Conservation (phyloP, 2,113 vertebrate genomes). For the Hystrix cristata region DNA sequence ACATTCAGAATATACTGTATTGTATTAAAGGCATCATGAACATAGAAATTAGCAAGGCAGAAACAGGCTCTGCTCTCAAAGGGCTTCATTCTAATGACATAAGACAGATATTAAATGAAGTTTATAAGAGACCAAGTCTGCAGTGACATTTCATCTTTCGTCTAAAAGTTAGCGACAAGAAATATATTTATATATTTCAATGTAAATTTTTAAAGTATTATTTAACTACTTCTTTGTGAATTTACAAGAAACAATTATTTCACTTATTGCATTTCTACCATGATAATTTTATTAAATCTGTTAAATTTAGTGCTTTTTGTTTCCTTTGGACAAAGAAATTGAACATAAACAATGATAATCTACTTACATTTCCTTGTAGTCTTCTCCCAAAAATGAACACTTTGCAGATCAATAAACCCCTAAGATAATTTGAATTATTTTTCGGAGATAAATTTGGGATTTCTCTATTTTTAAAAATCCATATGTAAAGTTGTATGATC, state of each 20-base stretch:
- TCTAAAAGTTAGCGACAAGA: neutral
- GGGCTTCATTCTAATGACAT: neutral
- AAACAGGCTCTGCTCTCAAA: neutral
- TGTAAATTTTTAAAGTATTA: neutral
- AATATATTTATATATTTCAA: neutral
- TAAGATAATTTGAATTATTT: conserved; percentile 24
- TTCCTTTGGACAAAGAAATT: conserved; percentile 1
- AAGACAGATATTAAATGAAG: neutral
- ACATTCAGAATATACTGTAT: neutral
- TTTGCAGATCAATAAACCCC: neutral
- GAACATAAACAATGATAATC: neutral
- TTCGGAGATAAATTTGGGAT: neutral
- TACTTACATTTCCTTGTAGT: neutral
- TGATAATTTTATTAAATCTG: neutral
- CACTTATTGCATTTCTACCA: neutral
- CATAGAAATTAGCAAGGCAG: neutral
- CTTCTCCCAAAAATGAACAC: neutral
- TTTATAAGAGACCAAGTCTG: neutral
- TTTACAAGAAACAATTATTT: neutral
- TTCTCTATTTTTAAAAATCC: neutral
- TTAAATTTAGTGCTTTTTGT: neutral
- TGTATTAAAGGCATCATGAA: neutral
- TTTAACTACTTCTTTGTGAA: neutral
- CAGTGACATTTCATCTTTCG: neutral
- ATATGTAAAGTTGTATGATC: neutral